phyloP scores from a whole-genome alignment of 2,888 invertebrate species.

The Lamellibrachia columna region DNA sequence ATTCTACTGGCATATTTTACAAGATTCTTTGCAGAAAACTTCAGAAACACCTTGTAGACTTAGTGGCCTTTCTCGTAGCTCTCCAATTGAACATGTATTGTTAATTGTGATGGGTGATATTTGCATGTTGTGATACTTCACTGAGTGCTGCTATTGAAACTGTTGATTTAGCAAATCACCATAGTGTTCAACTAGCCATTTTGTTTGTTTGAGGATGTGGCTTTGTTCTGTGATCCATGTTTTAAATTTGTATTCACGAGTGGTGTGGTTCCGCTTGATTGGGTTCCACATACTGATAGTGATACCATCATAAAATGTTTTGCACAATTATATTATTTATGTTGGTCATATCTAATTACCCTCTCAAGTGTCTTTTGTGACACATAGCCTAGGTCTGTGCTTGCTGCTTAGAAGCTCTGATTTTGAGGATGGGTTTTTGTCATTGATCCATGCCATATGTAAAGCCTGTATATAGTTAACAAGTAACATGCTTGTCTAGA shows the following conservation, averaged over 20 bases:
- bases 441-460: background rate
- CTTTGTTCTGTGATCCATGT: background rate
- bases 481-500: background rate
- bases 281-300: background rate
- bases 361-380: background rate
- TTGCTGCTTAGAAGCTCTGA: background rate
- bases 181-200: background rate
- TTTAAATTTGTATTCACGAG: background rate
- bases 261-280: background rate
- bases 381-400: background rate
- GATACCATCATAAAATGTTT: slow-evolving; percentile 16
- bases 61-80: no score
- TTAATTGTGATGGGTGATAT: background rate
- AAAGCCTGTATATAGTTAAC: background rate
- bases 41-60: no score
- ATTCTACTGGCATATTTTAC: no score
- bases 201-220: background rate
- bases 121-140: background rate
- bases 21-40: no score
- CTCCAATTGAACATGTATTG: no score
- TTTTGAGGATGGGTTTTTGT: background rate
- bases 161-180: background rate
- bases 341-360: background rate
- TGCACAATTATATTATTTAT: background rate
- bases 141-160: background rate